phyloP scores from a whole-genome alignment of 2,113 vertebrate species.

The Myrmecophaga tridactyla region DNA sequence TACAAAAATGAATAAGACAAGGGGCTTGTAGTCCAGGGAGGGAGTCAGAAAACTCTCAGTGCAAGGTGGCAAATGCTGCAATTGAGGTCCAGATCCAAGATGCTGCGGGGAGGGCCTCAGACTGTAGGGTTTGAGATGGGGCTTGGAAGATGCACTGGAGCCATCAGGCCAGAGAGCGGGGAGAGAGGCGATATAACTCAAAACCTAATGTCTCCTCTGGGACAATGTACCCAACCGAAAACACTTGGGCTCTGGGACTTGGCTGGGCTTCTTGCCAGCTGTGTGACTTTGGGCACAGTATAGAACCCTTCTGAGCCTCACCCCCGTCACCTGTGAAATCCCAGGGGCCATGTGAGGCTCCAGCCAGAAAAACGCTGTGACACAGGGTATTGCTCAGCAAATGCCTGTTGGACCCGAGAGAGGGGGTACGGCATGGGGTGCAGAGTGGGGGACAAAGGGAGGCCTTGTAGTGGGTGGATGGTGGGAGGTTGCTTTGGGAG shows the following conservation, averaged over 20 bases:
- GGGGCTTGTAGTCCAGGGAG: neutral
- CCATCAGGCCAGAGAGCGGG: neutral
- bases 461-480: neutral
- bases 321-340: neutral
- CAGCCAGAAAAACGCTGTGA: neutral
- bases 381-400: neutral
- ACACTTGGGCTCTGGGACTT: neutral
- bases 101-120: neutral
- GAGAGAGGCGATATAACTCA: neutral
- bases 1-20: neutral
- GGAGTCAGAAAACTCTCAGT: neutral
- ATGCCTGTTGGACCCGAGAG: neutral
- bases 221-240: neutral
- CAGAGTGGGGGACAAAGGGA: fast-evolving
- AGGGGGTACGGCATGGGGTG: fast-evolving
- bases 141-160: neutral
- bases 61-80: neutral
- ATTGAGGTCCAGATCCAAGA: neutral
- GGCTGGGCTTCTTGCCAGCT: neutral
- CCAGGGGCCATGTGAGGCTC: neutral
- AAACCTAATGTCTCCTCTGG: neutral
- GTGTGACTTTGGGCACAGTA: neutral
- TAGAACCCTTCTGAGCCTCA: neutral
- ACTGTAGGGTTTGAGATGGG: neutral
- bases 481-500: neutral